Conservation (phyloP, 2,797 vertebrate genomes). For the Phalanger gymnotis region DNA sequence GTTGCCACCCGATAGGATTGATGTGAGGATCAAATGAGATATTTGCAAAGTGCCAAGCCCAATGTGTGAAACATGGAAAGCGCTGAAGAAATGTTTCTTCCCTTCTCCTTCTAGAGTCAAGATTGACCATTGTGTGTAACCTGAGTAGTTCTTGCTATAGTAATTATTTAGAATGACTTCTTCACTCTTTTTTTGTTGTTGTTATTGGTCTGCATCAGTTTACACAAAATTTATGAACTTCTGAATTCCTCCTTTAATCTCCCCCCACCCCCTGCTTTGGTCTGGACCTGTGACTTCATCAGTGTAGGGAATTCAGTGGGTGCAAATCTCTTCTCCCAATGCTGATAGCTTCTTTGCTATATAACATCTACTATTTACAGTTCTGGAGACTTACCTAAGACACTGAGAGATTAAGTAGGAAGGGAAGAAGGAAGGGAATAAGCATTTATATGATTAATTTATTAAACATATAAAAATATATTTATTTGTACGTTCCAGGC, state of each 20-base stretch:
- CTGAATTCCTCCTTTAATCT: not conserved
- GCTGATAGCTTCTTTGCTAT: not conserved
- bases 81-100: not conserved
- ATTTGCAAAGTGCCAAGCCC: not conserved
- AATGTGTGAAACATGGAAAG: not conserved
- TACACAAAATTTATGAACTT: not conserved
- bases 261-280: not conserved
- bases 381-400: not conserved
- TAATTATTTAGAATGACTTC: too few relatives aligned
- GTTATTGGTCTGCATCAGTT: not conserved
- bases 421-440: not conserved
- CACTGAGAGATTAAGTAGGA: not conserved
- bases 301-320: not conserved
- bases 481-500: not conserved
- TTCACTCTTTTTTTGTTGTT: not conserved
- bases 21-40: not conserved
- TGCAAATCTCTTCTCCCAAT: not conserved
- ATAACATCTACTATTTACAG: not conserved
- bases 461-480: too few relatives aligned
- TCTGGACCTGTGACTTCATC: not conserved
- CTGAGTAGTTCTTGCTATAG: not conserved
- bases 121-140: not conserved
- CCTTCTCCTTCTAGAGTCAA: not conserved
- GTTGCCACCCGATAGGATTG: not conserved
- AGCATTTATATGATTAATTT: not conserved